Evolutionary conservation across 2,888 invertebrate species (phyloP), one percentile per base, ranked within the genome.

Genomic region (Thereva nobilitata): DNA sequence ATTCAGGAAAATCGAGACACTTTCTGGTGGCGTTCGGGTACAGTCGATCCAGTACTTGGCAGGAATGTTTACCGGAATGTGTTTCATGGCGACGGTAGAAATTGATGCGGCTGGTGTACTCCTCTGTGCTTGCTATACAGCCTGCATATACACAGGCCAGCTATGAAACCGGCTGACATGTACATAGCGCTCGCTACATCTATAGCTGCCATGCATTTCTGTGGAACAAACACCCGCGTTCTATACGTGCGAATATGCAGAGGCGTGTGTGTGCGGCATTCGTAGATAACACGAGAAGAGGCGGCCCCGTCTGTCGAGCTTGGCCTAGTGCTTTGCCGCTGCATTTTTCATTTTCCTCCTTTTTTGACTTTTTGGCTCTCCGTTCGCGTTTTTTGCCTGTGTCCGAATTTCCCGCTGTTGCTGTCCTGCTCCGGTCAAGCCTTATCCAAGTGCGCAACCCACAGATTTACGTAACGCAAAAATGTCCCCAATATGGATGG

Each of bases 1-100:
- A 69, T 70, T 67, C 63, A 52, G 37, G 57, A 67, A 61, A 71
- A 72, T 73, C 65, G 65, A 55, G 64, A 72, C 70, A 75, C 75
- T 75, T 77, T 73, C 54, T 73, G 73, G 75, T 35, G 75, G 74
- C 74, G 40, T 68, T 65, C 70, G 68, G 72, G 76, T 77, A 77
- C 72, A 75, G 74, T 74, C 75, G 74, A 73, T 72, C 70, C 71
- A 76, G 76, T 72, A 73, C 71, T 70, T 74, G 70, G 73, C 72
- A 73, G 76, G 76, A 75, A 75, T 75, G 76, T 76, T 73, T 74
- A 75, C 73, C 75, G 61, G 74, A 74, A 73, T 75, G 76, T 75
- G 72, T 71, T 73, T 72, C 72, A 71, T 73, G 74, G 73, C 75
- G 72, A 72, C 70, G 69, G 66, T 71, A 70, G 71, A 71, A 67